These are phyloP conservation scores for Syngnathus rostellatus DNA, from an alignment of 2,797 vertebrate species.

Conservation along the genomic window DNA sequence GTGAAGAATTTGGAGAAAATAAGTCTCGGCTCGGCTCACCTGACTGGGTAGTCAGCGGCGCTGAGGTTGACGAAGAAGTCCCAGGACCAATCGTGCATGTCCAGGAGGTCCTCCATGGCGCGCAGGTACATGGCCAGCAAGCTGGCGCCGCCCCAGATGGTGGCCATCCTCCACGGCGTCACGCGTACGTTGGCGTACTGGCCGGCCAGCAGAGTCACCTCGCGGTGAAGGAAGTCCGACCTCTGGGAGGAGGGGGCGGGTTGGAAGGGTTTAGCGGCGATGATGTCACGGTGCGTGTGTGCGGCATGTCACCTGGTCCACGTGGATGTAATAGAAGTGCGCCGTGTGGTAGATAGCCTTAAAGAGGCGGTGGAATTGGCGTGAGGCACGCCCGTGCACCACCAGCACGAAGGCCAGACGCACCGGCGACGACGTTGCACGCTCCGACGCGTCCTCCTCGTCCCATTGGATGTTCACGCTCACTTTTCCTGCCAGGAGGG, in stretches of 20 bases:
- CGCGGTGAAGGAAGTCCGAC: constrained; percentile 86
- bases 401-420: constrained; percentile 89
- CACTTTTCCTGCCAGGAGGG: constrained; percentile 86
- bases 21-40: constrained; percentile 60
- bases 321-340: constrained; percentile 96
- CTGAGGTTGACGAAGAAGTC: constrained; percentile 99
- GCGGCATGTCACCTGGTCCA: constrained; percentile 73
- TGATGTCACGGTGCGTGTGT: not conserved
- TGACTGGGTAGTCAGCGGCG: constrained; percentile 93
- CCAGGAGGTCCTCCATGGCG: constrained; percentile 88
- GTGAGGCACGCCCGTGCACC: constrained; percentile 85
- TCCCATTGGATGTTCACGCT: constrained; percentile 88
- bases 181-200: constrained; percentile 83
- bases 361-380: constrained; percentile 90
- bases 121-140: constrained; percentile 88
- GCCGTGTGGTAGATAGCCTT: constrained; percentile 95
- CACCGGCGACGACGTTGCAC: constrained; percentile 67
- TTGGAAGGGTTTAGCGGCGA: not conserved
- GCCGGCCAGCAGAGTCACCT: constrained; percentile 75
- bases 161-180: constrained; percentile 92
- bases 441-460: constrained; percentile 69
- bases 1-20: too few species aligned
- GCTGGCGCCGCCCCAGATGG: constrained; percentile 97
- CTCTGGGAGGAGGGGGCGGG: constrained; percentile 62
- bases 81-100: constrained; percentile 92